Evolutionary conservation across 2,797 vertebrate genomes (phyloP), one percentile per base, ranked within the genome.

Genomic region (Xerus rutilus): DNA sequence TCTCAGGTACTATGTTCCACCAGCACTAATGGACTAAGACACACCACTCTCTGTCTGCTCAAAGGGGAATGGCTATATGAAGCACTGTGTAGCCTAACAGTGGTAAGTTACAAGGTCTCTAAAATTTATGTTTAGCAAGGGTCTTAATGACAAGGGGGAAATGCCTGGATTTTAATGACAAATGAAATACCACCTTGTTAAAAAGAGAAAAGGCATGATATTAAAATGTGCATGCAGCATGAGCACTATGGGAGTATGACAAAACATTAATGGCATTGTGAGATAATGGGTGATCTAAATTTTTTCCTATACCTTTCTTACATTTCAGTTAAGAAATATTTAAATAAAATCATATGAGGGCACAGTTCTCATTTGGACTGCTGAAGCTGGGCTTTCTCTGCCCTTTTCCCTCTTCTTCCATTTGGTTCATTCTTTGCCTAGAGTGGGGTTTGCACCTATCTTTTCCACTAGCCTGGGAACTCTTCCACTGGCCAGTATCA

Each of bases 201-300:
- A 81, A 94, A 91, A 87, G 70, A 82, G 87, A 78, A 95, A 96
- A 97, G 54, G 54, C 39, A 77, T 73, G 57, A 76, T 20, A 79
- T 59, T 14, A 59, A 69, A 86, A 65, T 11, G 57, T 59, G 57
- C 57, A 67, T 23, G 57, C 35, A 65, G 21, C 57, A 15, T 23
- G 62, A 90, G 17, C 15, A 67, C 32, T 28, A 83, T 17, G 3
- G 45, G 32, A 89, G 45, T 25, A 73, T 15, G 83, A 30, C 20
- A 83, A 82, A 83, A 82, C 88, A 94, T 91, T 43, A 87, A 89
- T 30, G 81, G 84, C 59, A 28, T 67, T 39, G 47, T 17, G 6
- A 96, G 43, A 62, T 64, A 87, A 92, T 6, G 82, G n/a, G 69
- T 76, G 25, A 21, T 59, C 69, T 88, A 64, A 43, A 49, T 35